Conservation (phyloP, 2,113 vertebrate species). For the Larimichthys polyactis region DNA sequence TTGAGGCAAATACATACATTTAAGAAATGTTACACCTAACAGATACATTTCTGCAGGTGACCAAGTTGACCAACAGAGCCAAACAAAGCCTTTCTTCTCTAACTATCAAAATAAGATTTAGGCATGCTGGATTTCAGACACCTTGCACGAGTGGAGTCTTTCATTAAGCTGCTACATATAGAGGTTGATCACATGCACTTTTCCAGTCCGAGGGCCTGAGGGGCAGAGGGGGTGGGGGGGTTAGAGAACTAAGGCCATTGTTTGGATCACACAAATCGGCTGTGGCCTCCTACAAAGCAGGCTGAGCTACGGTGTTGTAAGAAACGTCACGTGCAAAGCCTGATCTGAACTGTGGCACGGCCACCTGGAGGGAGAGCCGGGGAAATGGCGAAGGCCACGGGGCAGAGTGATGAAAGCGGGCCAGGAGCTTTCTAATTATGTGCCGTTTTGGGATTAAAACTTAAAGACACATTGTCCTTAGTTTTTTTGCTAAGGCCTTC, state of each 20-base stretch:
- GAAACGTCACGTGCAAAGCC: conserved; percentile 61
- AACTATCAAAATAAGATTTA: conserved; percentile 58
- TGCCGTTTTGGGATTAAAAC: conserved; percentile 14
- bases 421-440: background rate
- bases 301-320: conserved; percentile 70
- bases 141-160: conserved; percentile 63
- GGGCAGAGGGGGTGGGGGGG: background rate
- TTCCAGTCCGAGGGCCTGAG: conserved; percentile 8
- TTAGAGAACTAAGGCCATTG: conserved; percentile 74
- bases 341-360: conserved; percentile 54
- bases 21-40: background rate
- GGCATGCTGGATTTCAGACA: conserved; percentile 65
- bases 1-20: background rate
- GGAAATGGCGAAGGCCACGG: conserved; percentile 10
- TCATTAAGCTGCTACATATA: conserved; percentile 68
- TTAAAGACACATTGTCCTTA: background rate
- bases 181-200: conserved; percentile 73
- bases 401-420: conserved; percentile 12
- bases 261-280: conserved; percentile 79
- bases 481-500: background rate
- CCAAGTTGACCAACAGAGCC: conserved; percentile 5
- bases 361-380: conserved; percentile 34
- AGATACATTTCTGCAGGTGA: background rate
- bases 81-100: conserved; percentile 53
- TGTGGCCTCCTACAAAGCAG: conserved; percentile 60